phyloP scores from a whole-genome alignment of 2,797 vertebrate genomes.

The Eupleurogrammus muticus region DNA sequence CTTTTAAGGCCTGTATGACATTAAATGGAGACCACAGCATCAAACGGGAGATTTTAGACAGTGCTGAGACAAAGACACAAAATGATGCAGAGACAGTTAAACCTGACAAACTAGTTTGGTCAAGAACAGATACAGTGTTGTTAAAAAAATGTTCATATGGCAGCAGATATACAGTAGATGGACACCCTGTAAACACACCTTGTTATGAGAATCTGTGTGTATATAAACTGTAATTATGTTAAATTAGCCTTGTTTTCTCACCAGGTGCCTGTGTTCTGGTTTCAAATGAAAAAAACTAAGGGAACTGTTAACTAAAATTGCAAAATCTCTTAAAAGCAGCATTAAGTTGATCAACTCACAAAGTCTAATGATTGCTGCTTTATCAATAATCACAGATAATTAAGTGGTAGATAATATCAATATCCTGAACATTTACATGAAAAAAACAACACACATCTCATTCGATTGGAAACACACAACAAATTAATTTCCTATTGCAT shows the following conservation, averaged over 20 bases:
- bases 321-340: neutral
- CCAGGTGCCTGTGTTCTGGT: conserved; percentile 42
- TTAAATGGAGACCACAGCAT: conserved; percentile 32
- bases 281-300: conserved; percentile 32
- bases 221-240: neutral
- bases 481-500: conserved; percentile 45
- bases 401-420: conserved; percentile 1
- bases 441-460: conserved; percentile 21
- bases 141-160: neutral
- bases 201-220: conserved; percentile 5
- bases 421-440: conserved; percentile 8
- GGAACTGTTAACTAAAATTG: conserved; percentile 4
- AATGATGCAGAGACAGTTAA: conserved; percentile 26
- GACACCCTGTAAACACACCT: conserved; percentile 8
- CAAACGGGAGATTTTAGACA: conserved; percentile 30
- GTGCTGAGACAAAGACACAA: conserved; percentile 32
- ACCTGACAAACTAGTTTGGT: conserved; percentile 25
- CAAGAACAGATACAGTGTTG: conserved; percentile 1
- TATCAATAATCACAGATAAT: conserved; percentile 3
- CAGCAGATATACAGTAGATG: neutral
- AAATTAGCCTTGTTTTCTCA: neutral
- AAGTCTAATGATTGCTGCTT: neutral
- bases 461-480: conserved; percentile 27
- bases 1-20: conserved; percentile 58
- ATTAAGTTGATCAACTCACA: neutral